Percentiles rank a stretch among this genome's conserved stretches.
Evolutionary conservation across 1,140 invertebrate species (phyloP).

Genomic region (Formica exsecta): DNA sequence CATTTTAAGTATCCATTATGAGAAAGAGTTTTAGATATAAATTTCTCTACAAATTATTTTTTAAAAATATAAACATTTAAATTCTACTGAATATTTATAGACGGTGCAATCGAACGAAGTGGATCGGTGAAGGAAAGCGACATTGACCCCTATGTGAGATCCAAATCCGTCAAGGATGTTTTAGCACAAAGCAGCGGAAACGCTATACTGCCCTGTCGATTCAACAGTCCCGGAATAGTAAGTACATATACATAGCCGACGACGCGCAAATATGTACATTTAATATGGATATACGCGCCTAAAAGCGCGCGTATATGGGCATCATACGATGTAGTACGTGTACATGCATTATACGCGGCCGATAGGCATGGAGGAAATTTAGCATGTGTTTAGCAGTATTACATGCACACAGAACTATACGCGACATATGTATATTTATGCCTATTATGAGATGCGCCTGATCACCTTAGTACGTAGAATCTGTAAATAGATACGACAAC

Average conservation of each 20-base stretch:
- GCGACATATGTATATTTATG: neutral
- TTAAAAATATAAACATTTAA: neutral
- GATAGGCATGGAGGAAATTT: conserved; percentile 51
- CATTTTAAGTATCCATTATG: neutral
- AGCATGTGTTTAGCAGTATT: neutral
- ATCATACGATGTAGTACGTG: neutral
- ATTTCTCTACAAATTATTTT: neutral
- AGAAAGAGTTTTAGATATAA: neutral
- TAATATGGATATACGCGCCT: conserved; percentile 57
- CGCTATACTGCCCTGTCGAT: conserved; percentile 75
- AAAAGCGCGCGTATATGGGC: conserved; percentile 23
- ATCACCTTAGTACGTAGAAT: neutral
- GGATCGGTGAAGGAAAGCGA: conserved; percentile 8
- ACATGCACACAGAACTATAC: conserved; percentile 10
- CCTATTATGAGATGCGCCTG: neutral
- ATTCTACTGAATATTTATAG: conserved; percentile 22
- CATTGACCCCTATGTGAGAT: neutral
- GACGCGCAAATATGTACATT: conserved; percentile 69
- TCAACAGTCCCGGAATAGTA: conserved; percentile 76
- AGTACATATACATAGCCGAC: conserved; percentile 68
- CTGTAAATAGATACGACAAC: neutral
- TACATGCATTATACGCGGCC: conserved; percentile 45
- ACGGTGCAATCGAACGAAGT: conserved; percentile 8
- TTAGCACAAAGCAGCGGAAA: conserved; percentile 74
- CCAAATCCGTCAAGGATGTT: conserved; percentile 71